phyloP scores from a whole-genome alignment of 2,113 vertebrate species.

The Nothobranchius furzeri region DNA sequence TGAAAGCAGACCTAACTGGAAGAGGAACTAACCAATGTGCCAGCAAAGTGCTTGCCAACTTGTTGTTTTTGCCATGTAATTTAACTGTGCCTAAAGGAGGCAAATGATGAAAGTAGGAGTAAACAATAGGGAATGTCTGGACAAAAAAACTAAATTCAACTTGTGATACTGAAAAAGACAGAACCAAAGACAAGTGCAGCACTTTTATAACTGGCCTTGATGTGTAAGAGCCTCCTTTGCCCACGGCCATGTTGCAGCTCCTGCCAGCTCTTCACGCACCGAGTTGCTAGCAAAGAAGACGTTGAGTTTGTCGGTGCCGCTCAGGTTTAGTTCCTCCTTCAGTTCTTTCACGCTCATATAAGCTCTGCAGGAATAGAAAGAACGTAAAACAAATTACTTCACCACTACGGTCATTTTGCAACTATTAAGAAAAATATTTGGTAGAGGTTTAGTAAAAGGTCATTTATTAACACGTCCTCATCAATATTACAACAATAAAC shows the following conservation, averaged over 20 bases:
- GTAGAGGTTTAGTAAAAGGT: too few relatives aligned
- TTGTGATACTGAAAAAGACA: background rate
- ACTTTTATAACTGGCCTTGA: slow-evolving; percentile 62
- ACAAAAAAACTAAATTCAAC: background rate
- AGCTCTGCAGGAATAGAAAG: slow-evolving; percentile 74
- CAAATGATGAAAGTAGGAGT: slow-evolving; percentile 15
- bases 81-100: slow-evolving; percentile 24
- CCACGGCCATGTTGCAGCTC: slow-evolving; percentile 98
- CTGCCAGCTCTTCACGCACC: slow-evolving; percentile 89
- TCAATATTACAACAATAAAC: too few relatives aligned
- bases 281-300: slow-evolving; percentile 95
- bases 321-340: slow-evolving; percentile 89
- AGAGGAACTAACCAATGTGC: slow-evolving; percentile 55
- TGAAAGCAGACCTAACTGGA: slow-evolving; percentile 57
- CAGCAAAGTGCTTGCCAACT: slow-evolving; percentile 55
- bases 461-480: too few relatives aligned
- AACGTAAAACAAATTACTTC: slow-evolving; percentile 11
- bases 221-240: slow-evolving; percentile 92
- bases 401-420: background rate
- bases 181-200: background rate
- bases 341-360: slow-evolving; percentile 98
- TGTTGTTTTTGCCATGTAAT: slow-evolving; percentile 45
- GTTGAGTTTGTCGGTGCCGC: slow-evolving; percentile 89
- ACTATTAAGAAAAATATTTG: too few relatives aligned
- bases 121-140: background rate